phyloP scores from a whole-genome alignment of 2,888 invertebrate species.

The Uloborus plumipes region DNA sequence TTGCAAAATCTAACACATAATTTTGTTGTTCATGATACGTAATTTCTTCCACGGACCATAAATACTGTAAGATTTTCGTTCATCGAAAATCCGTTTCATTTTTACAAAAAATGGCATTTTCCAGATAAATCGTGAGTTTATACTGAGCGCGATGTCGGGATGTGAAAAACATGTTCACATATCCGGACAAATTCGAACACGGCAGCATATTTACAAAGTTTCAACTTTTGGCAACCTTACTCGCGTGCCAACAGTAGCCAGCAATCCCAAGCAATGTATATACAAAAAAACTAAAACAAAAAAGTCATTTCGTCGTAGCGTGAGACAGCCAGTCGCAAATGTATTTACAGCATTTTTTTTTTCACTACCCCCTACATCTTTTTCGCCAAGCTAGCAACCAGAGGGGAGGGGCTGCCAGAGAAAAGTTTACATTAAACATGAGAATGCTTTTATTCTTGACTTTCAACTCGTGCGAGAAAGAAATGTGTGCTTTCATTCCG shows the following conservation, averaged over 20 bases:
- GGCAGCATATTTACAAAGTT: too few species aligned
- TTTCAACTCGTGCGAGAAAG: slow-evolving; percentile 30
- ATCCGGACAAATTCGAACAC: too few species aligned
- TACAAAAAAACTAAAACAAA: slow-evolving; percentile 11
- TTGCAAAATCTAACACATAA: too few species aligned
- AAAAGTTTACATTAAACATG: slow-evolving; percentile 52
- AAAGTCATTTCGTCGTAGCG: slow-evolving; percentile 25
- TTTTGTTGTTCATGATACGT: too few species aligned
- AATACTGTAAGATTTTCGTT: too few species aligned
- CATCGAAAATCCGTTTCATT: too few species aligned
- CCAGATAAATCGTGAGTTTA: too few species aligned
- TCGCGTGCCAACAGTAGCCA: slow-evolving; percentile 38
- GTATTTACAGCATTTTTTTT: slow-evolving; percentile 56
- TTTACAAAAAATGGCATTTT: too few species aligned
- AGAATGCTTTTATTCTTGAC: slow-evolving; percentile 54
- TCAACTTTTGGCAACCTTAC: slow-evolving; percentile 17
- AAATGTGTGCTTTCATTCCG: slow-evolving; percentile 1
- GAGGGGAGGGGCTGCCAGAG: slow-evolving; percentile 18
- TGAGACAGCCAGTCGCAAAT: slow-evolving; percentile 33
- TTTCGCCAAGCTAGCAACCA: slow-evolving; percentile 5
- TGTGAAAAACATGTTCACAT: too few species aligned
- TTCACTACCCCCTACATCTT: slow-evolving; percentile 3
- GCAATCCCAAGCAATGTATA: slow-evolving; percentile 2
- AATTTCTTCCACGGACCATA: too few species aligned
- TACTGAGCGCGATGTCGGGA: too few species aligned